Evolutionary conservation across 2,797 vertebrate species (phyloP).

Genomic region (Okamejei kenojei): DNA sequence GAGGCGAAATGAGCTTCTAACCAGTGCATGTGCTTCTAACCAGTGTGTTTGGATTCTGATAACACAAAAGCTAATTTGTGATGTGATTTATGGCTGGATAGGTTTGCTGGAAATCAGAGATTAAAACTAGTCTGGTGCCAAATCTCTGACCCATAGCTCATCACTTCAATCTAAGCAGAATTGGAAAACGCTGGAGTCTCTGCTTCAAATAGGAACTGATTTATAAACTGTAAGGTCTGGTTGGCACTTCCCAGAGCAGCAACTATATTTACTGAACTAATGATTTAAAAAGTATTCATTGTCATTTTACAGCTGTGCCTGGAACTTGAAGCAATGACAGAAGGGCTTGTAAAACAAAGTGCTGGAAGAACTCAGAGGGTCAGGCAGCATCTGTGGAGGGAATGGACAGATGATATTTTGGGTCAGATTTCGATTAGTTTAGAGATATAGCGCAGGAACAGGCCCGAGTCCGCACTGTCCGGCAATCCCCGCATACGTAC

Average conservation of each 20-base stretch:
- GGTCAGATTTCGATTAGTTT: no score
- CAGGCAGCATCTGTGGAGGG: no score
- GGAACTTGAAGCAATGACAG: not conserved
- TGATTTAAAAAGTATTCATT: not conserved
- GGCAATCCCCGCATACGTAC: no score
- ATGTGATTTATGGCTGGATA: not conserved
- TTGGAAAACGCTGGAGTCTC: not conserved
- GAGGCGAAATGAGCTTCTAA: not conserved
- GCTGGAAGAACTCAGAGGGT: no score
- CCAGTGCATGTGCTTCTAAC: not conserved
- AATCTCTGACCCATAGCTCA: constrained; percentile 1
- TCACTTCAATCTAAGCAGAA: not conserved
- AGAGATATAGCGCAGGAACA: no score
- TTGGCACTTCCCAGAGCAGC: not conserved
- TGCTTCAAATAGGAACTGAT: not conserved
- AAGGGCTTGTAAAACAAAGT: not conserved
- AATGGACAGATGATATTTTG: no score
- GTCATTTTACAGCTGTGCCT: not conserved
- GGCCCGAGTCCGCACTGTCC: no score
- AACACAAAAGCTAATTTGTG: constrained; percentile 19
- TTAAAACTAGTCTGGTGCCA: constrained; percentile 14
- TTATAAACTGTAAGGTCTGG: not conserved
- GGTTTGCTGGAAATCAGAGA: constrained; percentile 1
- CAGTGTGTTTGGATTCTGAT: not conserved
- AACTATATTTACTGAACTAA: not conserved